Evolutionary conservation across 2,888 invertebrate species (phyloP).

Genomic region (Xestia ashworthii): DNA sequence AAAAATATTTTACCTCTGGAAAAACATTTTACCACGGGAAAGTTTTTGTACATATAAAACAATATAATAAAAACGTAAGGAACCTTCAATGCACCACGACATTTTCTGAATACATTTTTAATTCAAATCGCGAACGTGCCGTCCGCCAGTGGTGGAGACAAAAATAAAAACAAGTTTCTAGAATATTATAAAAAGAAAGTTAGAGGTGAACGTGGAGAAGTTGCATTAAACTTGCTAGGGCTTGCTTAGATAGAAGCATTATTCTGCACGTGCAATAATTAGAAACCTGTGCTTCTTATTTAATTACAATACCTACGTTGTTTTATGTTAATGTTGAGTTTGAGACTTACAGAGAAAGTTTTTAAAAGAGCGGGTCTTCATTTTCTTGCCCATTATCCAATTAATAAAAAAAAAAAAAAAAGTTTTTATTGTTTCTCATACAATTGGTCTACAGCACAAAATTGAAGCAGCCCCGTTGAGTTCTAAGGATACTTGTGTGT

Average conservation of each 20-base stretch:
- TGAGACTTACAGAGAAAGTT: background rate
- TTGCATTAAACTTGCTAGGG: slow-evolving; percentile 31
- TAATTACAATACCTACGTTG: background rate
- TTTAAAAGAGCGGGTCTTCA: background rate
- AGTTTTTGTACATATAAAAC: background rate
- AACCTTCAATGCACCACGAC: slow-evolving; percentile 35
- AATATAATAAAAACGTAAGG: slow-evolving; percentile 27
- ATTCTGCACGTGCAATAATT: slow-evolving; percentile 6
- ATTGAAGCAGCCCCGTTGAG: no score
- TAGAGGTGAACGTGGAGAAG: slow-evolving; percentile 44
- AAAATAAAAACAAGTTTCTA: slow-evolving; percentile 60
- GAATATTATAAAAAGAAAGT: slow-evolving; percentile 51
- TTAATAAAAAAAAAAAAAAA: no score
- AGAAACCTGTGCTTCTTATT: background rate
- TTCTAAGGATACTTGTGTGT: no score
- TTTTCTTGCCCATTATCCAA: no score
- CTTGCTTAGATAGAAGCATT: slow-evolving; percentile 10
- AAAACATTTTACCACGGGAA: background rate
- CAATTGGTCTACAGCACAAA: no score
- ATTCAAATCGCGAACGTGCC: slow-evolving; percentile 65
- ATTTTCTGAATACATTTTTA: slow-evolving; percentile 60
- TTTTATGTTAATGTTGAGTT: background rate
- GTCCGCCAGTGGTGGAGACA: slow-evolving; percentile 32
- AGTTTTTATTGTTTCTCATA: no score
- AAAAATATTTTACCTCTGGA: background rate